phyloP scores from a whole-genome alignment of 92 coral and sea anemone species.

The Palythoa grandiflora region DNA sequence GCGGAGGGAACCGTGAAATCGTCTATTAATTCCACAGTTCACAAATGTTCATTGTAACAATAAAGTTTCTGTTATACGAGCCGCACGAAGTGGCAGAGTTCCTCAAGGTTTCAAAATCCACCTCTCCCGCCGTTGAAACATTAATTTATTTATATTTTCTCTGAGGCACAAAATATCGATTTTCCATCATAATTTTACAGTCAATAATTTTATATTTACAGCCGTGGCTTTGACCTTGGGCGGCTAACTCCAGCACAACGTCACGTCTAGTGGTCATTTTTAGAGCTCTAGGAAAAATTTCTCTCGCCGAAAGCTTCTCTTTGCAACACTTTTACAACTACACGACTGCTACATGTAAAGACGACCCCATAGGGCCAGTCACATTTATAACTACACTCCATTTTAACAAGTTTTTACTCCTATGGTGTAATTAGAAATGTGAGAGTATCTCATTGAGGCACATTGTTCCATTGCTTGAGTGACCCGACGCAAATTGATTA shows the following conservation, averaged over 20 bases:
- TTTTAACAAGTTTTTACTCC: constrained; percentile 32
- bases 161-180: constrained; percentile 83
- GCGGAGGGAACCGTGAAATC: no score
- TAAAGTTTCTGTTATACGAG: no score
- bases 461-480: constrained; percentile 12
- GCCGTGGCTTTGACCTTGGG: constrained; percentile 50
- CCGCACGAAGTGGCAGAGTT: no score
- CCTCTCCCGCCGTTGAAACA: constrained; percentile 55
- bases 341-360: constrained; percentile 19
- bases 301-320: not conserved
- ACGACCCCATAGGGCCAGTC: not conserved
- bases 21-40: no score
- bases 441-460: not conserved
- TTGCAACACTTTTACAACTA: constrained; percentile 23
- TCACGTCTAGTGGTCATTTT: constrained; percentile 3
- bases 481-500: not conserved
- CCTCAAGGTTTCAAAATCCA: not conserved
- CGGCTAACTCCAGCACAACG: constrained; percentile 14
- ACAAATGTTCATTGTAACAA: no score
- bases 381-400: constrained; percentile 43
- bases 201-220: constrained; percentile 69
- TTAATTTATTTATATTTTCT: constrained; percentile 80
- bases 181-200: constrained; percentile 65
- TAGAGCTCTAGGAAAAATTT: constrained; percentile 35
- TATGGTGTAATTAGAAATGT: not conserved